Evolutionary conservation across 2,888 invertebrate species (phyloP).

Genomic region (Callyntrura guangdongensis): DNA sequence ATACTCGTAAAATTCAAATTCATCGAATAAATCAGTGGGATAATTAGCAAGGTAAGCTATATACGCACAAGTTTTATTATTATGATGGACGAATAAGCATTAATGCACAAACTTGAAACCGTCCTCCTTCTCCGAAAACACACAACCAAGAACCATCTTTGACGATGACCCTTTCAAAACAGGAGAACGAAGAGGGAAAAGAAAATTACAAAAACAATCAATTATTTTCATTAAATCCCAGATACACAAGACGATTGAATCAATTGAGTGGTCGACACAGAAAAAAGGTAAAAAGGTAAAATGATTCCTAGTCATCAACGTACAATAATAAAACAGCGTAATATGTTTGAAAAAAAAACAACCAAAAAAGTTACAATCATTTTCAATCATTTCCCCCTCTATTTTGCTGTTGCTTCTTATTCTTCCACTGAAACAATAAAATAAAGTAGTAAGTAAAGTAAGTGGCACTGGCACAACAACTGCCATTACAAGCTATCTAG

Average conservation of each 20-base stretch:
- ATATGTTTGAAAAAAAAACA: too few relatives aligned
- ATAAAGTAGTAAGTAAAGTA: too few relatives aligned
- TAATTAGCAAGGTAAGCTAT: constrained; percentile 59
- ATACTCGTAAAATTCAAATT: constrained; percentile 59
- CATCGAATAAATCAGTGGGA: constrained; percentile 56
- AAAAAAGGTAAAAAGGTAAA: too few relatives aligned
- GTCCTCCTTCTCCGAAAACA: too few relatives aligned
- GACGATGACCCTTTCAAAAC: not conserved
- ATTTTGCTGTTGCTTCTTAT: too few relatives aligned
- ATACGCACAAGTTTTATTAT: not conserved
- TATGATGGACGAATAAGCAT: too few relatives aligned
- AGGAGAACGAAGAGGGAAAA: too few relatives aligned
- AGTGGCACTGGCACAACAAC: too few relatives aligned
- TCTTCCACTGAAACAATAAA: constrained; percentile 19
- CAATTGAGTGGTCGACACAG: constrained; percentile 16
- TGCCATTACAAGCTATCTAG: too few relatives aligned
- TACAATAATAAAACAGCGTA: too few relatives aligned
- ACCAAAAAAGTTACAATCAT: constrained; percentile 51
- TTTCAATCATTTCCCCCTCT: constrained; percentile 53
- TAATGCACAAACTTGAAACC: constrained; percentile 1
- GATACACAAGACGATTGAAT: constrained; percentile 32
- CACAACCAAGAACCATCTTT: not conserved
- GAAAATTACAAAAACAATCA: constrained; percentile 63
- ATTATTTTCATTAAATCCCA: constrained; percentile 62
- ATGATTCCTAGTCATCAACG: too few relatives aligned